Evolutionary conservation across 1,140 invertebrate species (phyloP).

Genomic region (Dendrolimus kikuchii): DNA sequence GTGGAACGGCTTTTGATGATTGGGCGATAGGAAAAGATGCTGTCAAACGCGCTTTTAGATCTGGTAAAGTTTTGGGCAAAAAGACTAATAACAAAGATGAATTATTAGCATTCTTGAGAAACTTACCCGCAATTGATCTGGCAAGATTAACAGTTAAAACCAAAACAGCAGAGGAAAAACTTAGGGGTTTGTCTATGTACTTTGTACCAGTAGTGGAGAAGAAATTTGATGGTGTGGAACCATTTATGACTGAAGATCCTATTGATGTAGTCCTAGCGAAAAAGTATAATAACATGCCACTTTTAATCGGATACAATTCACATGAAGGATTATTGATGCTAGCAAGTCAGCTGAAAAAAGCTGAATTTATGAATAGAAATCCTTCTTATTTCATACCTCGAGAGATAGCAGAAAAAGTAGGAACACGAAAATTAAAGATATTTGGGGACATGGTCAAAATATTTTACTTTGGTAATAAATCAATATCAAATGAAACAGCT

Average conservation of each 20-base stretch:
- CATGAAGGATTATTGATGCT: background rate
- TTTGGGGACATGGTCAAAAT: background rate
- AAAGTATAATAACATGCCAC: background rate
- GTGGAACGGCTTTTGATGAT: slow-evolving; percentile 12
- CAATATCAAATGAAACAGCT: background rate
- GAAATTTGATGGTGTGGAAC: slow-evolving; percentile 36
- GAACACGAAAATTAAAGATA: background rate
- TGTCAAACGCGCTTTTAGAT: slow-evolving; percentile 24
- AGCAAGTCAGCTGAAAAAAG: background rate
- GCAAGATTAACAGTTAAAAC: slow-evolving; percentile 37
- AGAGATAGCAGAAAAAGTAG: slow-evolving; percentile 1
- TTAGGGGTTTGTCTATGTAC: slow-evolving; percentile 55
- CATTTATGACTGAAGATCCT: slow-evolving; percentile 53
- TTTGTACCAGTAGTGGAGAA: slow-evolving; percentile 65
- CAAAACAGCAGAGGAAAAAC: slow-evolving; percentile 38
- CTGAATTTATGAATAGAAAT: background rate
- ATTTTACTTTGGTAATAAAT: background rate
- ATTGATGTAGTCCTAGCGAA: slow-evolving; percentile 31
- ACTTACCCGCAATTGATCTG: slow-evolving; percentile 48
- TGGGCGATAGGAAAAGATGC: slow-evolving; percentile 12
- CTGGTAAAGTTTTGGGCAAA: slow-evolving; percentile 43
- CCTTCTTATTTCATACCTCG: background rate
- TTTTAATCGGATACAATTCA: background rate
- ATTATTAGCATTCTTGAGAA: slow-evolving; percentile 60
- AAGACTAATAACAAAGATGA: slow-evolving; percentile 35